Conservation (phyloP, 2,888 invertebrate genomes). For the Hyles lineata region DNA sequence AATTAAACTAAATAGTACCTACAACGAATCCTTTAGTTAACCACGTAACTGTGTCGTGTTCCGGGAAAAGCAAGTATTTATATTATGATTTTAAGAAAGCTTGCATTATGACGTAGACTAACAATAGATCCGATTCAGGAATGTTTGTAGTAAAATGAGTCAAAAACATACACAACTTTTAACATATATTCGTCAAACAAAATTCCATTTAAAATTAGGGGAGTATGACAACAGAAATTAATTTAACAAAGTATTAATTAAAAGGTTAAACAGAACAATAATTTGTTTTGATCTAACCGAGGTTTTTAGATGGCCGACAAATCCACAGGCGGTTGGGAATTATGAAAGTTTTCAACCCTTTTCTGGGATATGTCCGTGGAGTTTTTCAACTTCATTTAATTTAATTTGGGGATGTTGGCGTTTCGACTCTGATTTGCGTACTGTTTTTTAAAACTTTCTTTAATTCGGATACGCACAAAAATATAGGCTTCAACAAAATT, state of each 20-base stretch:
- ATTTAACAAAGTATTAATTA: constrained; percentile 5
- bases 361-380: constrained; percentile 13
- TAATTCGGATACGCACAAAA: not conserved
- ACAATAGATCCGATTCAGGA: too few relatives aligned
- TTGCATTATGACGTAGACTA: too few relatives aligned
- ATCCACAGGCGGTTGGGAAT: not conserved
- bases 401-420: constrained; percentile 3
- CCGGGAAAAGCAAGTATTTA: too few relatives aligned
- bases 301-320: constrained; percentile 21
- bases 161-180: not conserved
- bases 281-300: constrained; percentile 20
- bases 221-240: not conserved
- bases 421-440: not conserved
- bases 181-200: not conserved
- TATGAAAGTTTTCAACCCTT: constrained; percentile 26
- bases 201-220: not conserved
- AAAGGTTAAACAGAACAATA: constrained; percentile 16
- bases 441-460: not conserved
- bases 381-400: constrained; percentile 29
- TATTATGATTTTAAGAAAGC: too few relatives aligned
- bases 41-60: too few relatives aligned
- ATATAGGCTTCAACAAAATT: not conserved
- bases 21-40: too few relatives aligned
- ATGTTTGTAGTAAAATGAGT: too few relatives aligned
- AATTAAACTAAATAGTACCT: too few relatives aligned